phyloP scores from a whole-genome alignment of 2,888 invertebrate species.

The Phaonia tiefii region DNA sequence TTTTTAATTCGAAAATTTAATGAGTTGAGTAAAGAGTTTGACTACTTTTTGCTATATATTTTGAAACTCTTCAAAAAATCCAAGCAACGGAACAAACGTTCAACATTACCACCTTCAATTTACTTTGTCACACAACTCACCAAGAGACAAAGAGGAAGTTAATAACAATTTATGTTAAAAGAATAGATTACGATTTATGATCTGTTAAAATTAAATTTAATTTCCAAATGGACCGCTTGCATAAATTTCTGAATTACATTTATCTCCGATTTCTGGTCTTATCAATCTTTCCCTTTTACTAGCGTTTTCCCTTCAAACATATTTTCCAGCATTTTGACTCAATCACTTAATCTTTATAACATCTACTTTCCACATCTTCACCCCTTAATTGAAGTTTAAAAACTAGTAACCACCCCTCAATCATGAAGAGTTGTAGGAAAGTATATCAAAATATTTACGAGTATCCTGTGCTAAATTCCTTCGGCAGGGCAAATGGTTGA shows the following conservation, averaged over 20 bases:
- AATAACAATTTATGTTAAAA: slow-evolving; percentile 23
- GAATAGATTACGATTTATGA: slow-evolving; percentile 55
- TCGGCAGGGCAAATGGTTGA: not conserved
- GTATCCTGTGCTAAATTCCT: slow-evolving; percentile 26
- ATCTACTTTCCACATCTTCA: not conserved
- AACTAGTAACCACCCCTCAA: slow-evolving; percentile 56
- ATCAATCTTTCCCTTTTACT: no score
- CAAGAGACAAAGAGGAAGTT: not conserved
- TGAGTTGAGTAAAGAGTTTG: slow-evolving; percentile 61
- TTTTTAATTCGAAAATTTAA: slow-evolving; percentile 60
- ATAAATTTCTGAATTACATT: no score
- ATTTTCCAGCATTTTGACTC: slow-evolving; percentile 31
- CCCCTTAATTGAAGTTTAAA: slow-evolving; percentile 22
- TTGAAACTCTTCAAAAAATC: slow-evolving; percentile 29
- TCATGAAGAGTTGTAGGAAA: slow-evolving; percentile 14
- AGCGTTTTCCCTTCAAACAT: no score
- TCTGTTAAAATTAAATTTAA: slow-evolving; percentile 32
- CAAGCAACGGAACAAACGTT: no score
- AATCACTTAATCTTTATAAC: slow-evolving; percentile 41
- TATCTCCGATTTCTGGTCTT: not conserved
- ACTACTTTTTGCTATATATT: slow-evolving; percentile 56
- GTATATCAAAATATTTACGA: slow-evolving; percentile 25
- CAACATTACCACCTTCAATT: not conserved
- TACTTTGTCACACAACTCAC: no score
- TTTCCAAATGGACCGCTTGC: not conserved